Evolutionary conservation across 2,888 invertebrate species (phyloP), one percentile per base, ranked within the genome.

Genomic region (Allophyes oxyacanthae): DNA sequence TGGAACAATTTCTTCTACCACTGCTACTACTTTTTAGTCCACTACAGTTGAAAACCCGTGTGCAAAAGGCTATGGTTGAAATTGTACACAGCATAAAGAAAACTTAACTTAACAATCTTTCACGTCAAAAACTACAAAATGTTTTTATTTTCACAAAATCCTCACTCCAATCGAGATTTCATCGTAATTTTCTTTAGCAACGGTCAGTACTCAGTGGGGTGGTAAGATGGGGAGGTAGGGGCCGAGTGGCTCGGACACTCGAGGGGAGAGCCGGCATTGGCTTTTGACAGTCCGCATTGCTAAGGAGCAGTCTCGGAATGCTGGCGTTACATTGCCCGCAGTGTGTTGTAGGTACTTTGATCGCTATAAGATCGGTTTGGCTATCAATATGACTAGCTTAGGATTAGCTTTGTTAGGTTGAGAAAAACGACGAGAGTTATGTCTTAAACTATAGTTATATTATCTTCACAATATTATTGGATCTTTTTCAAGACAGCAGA

Each of bases 231-330:
- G 82, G 80, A 57, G 81, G 81, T 70, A 64, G 67, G 77, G 76
- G 78, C 65, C 62, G 87, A 81, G 85, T 84, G 84, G 77, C 80
- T 80, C 82, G 85, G 87, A 86, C 89, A 88, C 89, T 87, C 81
- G 82, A 86, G 87, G 86, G 87, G 88, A 81, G 84, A 81, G 69
- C 77, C 84, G 82, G 72, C 88, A 86, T 85, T 87, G 88, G 90
- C 92, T 90, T 92, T 92, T 92, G 92, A 90, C 92, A 90, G 92
- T 88, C 88, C 86, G 84, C 88, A 88, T 84, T 81, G 88, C 86
- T 83, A 64, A 68, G 64, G 51, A 67, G 59, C 64, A 68, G 67
- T 70, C 56, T 51, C 51, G 83, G 81, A 79, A 83, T 82, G 72
- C 66, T 59, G 70, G 45, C 71, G 65, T 74, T 69, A 77, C 78